Conservation (phyloP, 2,888 invertebrate genomes). For the Sarcophaga caerulescens region DNA sequence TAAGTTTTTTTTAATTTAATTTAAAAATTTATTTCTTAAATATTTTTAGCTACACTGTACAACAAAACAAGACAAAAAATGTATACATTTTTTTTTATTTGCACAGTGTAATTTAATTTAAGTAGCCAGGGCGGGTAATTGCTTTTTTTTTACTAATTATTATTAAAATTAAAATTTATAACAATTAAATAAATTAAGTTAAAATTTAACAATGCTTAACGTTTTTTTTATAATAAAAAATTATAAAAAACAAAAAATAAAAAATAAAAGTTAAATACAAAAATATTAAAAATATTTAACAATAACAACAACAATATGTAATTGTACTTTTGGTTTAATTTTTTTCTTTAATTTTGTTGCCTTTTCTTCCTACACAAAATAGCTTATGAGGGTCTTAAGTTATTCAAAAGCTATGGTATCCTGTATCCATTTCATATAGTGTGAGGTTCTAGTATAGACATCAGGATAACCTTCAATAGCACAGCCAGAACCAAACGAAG, state of each 20-base stretch:
- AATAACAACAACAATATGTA: constrained; percentile 38
- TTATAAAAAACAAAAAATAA: constrained; percentile 34
- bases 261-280: constrained; percentile 43
- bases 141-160: neutral
- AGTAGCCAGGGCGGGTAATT: constrained; percentile 10
- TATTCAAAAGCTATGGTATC: constrained; percentile 79
- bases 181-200: constrained; percentile 52
- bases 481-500: constrained; percentile 96
- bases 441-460: constrained; percentile 91
- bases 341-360: neutral
- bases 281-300: constrained; percentile 49
- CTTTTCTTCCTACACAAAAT: too few relatives aligned
- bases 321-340: constrained; percentile 56
- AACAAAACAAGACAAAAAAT: neutral
- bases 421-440: constrained; percentile 92
- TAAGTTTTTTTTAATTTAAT: constrained; percentile 29
- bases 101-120: constrained; percentile 5
- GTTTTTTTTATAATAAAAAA: constrained; percentile 46
- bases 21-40: neutral
- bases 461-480: constrained; percentile 94
- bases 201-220: constrained; percentile 33
- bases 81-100: neutral
- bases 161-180: constrained; percentile 28
- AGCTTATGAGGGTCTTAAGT: neutral
- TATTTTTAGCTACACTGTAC: too few relatives aligned